Conservation (phyloP, 1,140 invertebrate genomes). For the Eumaeus atala region DNA sequence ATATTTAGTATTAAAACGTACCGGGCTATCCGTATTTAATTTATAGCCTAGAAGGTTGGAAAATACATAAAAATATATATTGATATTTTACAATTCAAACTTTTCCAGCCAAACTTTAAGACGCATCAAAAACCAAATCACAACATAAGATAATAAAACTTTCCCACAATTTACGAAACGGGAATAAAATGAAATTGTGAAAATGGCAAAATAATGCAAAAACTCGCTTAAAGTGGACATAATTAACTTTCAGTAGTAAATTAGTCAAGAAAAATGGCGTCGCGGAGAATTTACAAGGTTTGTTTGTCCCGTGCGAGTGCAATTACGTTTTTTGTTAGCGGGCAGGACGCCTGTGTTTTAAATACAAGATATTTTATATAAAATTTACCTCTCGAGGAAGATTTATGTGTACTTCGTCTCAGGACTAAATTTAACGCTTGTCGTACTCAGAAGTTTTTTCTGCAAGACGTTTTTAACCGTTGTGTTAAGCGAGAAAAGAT, state of each 20-base stretch:
- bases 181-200: conserved; percentile 8
- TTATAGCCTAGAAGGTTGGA: not conserved
- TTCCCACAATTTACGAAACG: not conserved
- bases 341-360: not conserved
- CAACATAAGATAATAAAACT: not conserved
- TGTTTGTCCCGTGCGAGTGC: not conserved
- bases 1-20: too few species aligned
- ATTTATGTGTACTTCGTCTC: too few species aligned
- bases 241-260: conserved; percentile 3
- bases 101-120: not conserved
- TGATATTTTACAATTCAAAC: not conserved
- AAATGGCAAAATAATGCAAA: conserved; percentile 1
- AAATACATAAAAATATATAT: not conserved
- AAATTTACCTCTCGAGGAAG: too few species aligned
- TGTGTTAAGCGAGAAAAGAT: too few species aligned
- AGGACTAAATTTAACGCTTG: too few species aligned
- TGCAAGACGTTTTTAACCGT: too few species aligned
- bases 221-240: conserved; percentile 1
- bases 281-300: conserved; percentile 3
- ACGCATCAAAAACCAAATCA: not conserved
- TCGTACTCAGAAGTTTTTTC: too few species aligned
- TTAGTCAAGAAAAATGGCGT: conserved; percentile 7
- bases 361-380: not conserved
- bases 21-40: not conserved
- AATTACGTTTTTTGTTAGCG: conserved; percentile 2